phyloP scores from a whole-genome alignment of 2,113 vertebrate species.

The Chionis minor region DNA sequence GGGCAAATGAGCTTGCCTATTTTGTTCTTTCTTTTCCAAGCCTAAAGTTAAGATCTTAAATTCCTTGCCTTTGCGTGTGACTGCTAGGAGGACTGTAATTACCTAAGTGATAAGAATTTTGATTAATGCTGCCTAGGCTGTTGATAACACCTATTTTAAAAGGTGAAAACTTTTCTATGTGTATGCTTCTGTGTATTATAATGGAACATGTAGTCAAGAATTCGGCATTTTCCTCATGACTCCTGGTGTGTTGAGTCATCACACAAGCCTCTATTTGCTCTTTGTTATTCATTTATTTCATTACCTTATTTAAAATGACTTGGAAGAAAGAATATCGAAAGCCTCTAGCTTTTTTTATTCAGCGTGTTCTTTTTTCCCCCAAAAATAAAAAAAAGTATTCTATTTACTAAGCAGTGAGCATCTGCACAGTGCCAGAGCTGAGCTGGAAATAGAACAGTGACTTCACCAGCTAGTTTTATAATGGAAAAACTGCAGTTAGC shows the following conservation, averaged over 20 bases:
- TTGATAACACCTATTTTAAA: not conserved
- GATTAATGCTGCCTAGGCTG: not conserved
- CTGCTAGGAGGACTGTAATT: not conserved
- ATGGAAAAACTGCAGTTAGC: constrained; percentile 65
- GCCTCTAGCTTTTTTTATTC: constrained; percentile 43
- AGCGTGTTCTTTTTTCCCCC: not conserved
- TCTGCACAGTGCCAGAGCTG: constrained; percentile 20
- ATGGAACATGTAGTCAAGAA: not conserved
- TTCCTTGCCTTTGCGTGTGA: not conserved
- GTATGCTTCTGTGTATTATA: not conserved
- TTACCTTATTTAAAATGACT: constrained; percentile 33
- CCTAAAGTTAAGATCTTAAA: not conserved
- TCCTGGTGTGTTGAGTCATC: constrained; percentile 28
- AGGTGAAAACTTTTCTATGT: not conserved
- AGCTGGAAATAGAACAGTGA: constrained; percentile 67
- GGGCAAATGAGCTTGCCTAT: not conserved
- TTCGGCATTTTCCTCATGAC: constrained; percentile 14
- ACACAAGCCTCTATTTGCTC: constrained; percentile 3
- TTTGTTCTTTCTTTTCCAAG: not conserved
- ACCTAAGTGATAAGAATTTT: not conserved
- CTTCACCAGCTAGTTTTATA: constrained; percentile 58
- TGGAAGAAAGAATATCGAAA: constrained; percentile 45
- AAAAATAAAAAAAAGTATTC: not conserved
- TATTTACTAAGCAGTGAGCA: constrained; percentile 57
- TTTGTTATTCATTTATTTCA: constrained; percentile 35